A percentile compares a stretch with the other conserved stretches of the same genome.
Conservation (phyloP, 2,113 vertebrate genomes). For the Solenodon paradoxus region DNA sequence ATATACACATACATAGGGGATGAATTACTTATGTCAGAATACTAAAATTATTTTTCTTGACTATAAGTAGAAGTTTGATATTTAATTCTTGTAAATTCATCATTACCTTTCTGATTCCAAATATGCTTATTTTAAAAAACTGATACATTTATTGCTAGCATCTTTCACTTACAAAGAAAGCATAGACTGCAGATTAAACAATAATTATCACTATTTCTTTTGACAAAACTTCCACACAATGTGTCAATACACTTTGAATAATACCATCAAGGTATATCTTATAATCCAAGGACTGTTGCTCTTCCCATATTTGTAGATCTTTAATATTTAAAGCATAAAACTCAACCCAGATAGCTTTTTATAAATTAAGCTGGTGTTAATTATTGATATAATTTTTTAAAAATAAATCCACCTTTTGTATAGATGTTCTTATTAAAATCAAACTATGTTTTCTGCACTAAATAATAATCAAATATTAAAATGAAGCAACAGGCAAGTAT, state of each 20-base stretch:
- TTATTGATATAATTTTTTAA: background rate
- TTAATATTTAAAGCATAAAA: background rate
- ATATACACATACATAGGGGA: too few species aligned
- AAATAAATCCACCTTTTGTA: constrained; percentile 2
- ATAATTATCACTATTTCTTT: background rate
- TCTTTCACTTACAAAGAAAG: background rate
- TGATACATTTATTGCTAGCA: background rate
- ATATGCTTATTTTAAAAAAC: background rate
- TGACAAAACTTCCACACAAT: background rate
- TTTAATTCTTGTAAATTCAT: constrained; percentile 28
- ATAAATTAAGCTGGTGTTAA: background rate
- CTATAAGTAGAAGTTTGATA: constrained; percentile 19
- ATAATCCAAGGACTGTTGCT: background rate
- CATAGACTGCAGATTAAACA: background rate
- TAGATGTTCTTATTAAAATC: constrained; percentile 10
- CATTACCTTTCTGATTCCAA: background rate
- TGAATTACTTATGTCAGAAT: background rate
- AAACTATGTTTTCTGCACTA: constrained; percentile 15
- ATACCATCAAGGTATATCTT: background rate
- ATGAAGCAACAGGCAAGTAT: background rate
- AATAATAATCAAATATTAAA: background rate
- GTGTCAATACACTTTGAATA: background rate
- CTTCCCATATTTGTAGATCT: constrained; percentile 2
- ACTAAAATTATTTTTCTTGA: constrained; percentile 1
- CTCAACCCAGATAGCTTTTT: background rate